These are phyloP conservation scores for Cerceris rybyensis DNA, from an alignment of 2,888 invertebrate species.

Conservation along the genomic window DNA sequence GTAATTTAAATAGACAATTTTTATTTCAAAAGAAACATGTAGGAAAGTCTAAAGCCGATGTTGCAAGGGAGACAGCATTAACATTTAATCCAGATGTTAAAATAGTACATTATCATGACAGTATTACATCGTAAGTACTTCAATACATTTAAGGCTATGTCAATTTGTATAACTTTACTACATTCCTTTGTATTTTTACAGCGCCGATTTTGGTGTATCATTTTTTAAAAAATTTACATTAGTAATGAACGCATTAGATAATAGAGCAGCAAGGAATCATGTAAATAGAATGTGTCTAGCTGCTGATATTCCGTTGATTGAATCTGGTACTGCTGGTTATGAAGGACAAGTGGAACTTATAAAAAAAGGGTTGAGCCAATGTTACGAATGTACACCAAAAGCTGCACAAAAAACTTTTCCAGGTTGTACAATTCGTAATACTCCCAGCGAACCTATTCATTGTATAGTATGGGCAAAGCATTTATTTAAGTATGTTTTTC, in stretches of 20 bases:
- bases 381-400: slow-evolving; percentile 98
- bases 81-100: slow-evolving; percentile 94
- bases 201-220: slow-evolving; percentile 93
- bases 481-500: slow-evolving; percentile 91
- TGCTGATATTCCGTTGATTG: slow-evolving; percentile 95
- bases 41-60: slow-evolving; percentile 96
- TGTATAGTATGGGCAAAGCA: slow-evolving; percentile 99
- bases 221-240: slow-evolving; percentile 96
- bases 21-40: slow-evolving; percentile 99
- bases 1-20: slow-evolving; percentile 99
- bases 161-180: neutral
- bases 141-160: neutral
- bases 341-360: slow-evolving; percentile 97
- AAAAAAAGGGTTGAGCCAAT: slow-evolving; percentile 94
- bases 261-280: slow-evolving; percentile 97
- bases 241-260: slow-evolving; percentile 98
- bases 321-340: slow-evolving; percentile 99
- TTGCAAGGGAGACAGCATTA: slow-evolving; percentile 94
- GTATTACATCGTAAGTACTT: slow-evolving; percentile 91
- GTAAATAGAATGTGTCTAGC: slow-evolving; percentile 99
- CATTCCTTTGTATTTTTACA: slow-evolving; percentile 79
- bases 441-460: slow-evolving; percentile 99
- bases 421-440: slow-evolving; percentile 99
- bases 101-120: slow-evolving; percentile 95
- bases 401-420: slow-evolving; percentile 96